These are phyloP conservation scores for Misgurnus mizolepis DNA, from an alignment of 2,113 vertebrate genomes.

Conservation along the genomic window DNA sequence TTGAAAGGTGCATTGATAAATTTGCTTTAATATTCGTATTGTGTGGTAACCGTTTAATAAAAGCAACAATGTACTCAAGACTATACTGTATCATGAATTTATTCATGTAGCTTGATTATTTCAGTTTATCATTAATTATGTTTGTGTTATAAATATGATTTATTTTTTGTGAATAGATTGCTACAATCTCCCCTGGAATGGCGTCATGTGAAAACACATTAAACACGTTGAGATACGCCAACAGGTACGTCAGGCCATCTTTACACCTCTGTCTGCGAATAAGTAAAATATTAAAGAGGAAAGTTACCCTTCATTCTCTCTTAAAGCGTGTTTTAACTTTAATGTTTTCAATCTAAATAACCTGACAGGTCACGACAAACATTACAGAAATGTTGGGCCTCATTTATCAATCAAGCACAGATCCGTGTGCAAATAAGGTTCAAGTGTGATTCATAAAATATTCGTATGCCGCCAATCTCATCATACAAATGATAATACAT, in stretches of 20 bases:
- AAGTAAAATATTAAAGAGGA: too few relatives aligned
- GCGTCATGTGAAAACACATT: conserved; percentile 98
- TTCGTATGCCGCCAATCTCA: too few relatives aligned
- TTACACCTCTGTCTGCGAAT: not conserved
- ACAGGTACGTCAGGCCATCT: conserved; percentile 79
- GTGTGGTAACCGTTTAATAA: too few relatives aligned
- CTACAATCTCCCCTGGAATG: conserved; percentile 97
- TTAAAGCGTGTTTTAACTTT: not conserved
- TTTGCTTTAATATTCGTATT: too few relatives aligned
- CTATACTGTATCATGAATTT: too few relatives aligned
- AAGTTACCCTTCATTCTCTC: not conserved
- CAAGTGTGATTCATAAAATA: too few relatives aligned
- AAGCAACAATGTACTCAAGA: too few relatives aligned
- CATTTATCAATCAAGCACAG: too few relatives aligned
- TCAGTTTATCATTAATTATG: not conserved
- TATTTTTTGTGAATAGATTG: conserved; percentile 79
- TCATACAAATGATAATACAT: too few relatives aligned
- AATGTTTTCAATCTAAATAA: not conserved
- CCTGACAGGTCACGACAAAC: not conserved
- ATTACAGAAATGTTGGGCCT: too few relatives aligned
- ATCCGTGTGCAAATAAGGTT: too few relatives aligned
- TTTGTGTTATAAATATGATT: not conserved
- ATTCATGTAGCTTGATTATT: not conserved
- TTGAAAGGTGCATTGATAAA: too few relatives aligned
- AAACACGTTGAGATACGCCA: conserved; percentile 97